These are phyloP conservation scores for Dryadula phaetusa DNA, from an alignment of 2,888 invertebrate species.

Conservation along the genomic window DNA sequence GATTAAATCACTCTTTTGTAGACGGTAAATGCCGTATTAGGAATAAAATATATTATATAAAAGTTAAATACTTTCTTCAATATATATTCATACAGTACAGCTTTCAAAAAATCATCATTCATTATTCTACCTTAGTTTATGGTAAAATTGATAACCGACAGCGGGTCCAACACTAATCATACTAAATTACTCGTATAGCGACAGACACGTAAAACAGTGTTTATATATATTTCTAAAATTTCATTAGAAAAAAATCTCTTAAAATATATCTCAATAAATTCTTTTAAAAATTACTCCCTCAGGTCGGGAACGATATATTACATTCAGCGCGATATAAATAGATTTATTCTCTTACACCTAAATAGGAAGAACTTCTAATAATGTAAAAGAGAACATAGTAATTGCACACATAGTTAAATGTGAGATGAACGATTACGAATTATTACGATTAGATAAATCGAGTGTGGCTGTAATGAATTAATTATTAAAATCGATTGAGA, in stretches of 20 bases:
- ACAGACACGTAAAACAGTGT: slow-evolving; percentile 78
- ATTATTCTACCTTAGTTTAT: slow-evolving; percentile 60
- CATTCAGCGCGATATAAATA: slow-evolving; percentile 75
- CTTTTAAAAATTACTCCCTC: slow-evolving; percentile 64
- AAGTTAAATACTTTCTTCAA: slow-evolving; percentile 60
- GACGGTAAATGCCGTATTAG: slow-evolving; percentile 83
- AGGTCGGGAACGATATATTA: slow-evolving; percentile 65
- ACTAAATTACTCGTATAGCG: slow-evolving; percentile 70
- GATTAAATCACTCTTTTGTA: slow-evolving; percentile 78
- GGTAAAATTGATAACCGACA: slow-evolving; percentile 67
- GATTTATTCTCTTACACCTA: slow-evolving; percentile 73
- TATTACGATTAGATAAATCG: slow-evolving; percentile 49
- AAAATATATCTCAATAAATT: slow-evolving; percentile 80
- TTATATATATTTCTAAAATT: slow-evolving; percentile 71
- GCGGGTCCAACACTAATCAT: slow-evolving; percentile 64
- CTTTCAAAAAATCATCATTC: slow-evolving; percentile 57
- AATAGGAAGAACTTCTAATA: slow-evolving; percentile 77
- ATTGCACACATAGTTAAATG: slow-evolving; percentile 73
- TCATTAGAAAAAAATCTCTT: slow-evolving; percentile 79
- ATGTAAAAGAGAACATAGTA: slow-evolving; percentile 74
- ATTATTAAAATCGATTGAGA: slow-evolving; percentile 31
- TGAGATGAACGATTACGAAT: slow-evolving; percentile 61
- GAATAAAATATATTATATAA: slow-evolving; percentile 75
- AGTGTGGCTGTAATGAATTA: slow-evolving; percentile 42
- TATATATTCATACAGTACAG: slow-evolving; percentile 56